Evolutionary conservation across 2,888 invertebrate species (phyloP), one percentile per base, ranked within the genome.

Genomic region (Lordiphosa andalusiaca): DNA sequence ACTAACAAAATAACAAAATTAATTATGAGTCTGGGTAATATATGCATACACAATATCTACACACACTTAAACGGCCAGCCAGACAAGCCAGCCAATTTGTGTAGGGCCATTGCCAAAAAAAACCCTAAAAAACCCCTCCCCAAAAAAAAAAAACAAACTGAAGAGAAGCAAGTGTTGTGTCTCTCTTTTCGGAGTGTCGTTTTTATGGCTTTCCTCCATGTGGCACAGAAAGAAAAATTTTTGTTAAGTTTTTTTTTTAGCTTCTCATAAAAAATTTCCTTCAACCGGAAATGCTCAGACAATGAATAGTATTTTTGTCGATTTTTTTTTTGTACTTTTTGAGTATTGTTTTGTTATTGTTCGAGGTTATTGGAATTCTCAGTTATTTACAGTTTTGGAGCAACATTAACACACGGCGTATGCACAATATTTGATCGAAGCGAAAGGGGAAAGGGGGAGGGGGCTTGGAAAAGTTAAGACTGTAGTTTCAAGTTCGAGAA

Each of bases 261-360:
- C 51, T 49, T 40, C 16, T 83, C 84, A 83, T 80, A 75, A 66
- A 83, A 83, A 83, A 72, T 83, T 80, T 83, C 76, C 81, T 80
- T 67, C 58, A 54, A 76, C 76, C 76, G 76, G 76, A 77, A 80
- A 83, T 83, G 61, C 73, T 69, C 49, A 46, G 48, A 80, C 76
- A 77, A 83, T 80, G 65, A 63, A 65, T 56, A 49, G 50, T 46
- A 56, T 56, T 54, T 46, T 54, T 41, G 16, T 16, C 1, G 16
- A 37, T 40, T 9, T 42, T 25, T 52, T 21, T n/a, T n/a, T n/a
- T n/a, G n/a, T n/a, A n/a, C n/a, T n/a, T n/a, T 16, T 12, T 37
- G 36, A 21, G 16, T 39, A 10, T 39, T 12, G 36, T 12, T 38
- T 25, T 38, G 13, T 41, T 33, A 12, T 30, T 40, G 39, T 41